These are phyloP conservation scores for Euzophera pinguis DNA, from an alignment of 2,888 invertebrate genomes.

Conservation along the genomic window DNA sequence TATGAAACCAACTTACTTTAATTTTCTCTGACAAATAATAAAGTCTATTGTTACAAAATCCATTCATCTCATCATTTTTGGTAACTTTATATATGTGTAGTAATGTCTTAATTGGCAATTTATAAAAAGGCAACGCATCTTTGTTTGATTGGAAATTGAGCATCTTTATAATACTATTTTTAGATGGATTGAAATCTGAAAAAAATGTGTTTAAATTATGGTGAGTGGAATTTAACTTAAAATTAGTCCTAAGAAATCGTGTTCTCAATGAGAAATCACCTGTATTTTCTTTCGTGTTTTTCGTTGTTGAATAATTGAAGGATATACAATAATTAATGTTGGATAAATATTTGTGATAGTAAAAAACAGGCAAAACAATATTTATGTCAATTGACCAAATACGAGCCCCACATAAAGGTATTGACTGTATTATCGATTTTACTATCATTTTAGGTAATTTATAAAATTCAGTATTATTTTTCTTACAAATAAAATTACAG, in stretches of 20 bases:
- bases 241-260: background rate
- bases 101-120: constrained; percentile 56
- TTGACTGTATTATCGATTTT: too few species aligned
- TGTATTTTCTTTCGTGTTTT: constrained; percentile 10
- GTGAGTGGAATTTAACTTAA: too few species aligned
- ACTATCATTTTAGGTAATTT: too few species aligned
- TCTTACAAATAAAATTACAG: too few species aligned
- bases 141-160: constrained; percentile 65
- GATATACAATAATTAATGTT: background rate
- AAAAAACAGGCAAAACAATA: background rate
- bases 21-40: constrained; percentile 76
- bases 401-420: background rate
- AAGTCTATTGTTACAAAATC: constrained; percentile 74
- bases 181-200: constrained; percentile 40
- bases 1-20: constrained; percentile 41
- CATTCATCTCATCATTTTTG: constrained; percentile 53
- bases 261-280: background rate
- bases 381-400: constrained; percentile 8
- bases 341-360: background rate
- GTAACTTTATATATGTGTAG: constrained; percentile 49
- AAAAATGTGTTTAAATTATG: background rate
- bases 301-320: background rate
- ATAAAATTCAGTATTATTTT: too few species aligned
- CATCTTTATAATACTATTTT: constrained; percentile 53
- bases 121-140: constrained; percentile 76